Conservation (phyloP, 2,888 invertebrate genomes). For the Drosophila ezoana region DNA sequence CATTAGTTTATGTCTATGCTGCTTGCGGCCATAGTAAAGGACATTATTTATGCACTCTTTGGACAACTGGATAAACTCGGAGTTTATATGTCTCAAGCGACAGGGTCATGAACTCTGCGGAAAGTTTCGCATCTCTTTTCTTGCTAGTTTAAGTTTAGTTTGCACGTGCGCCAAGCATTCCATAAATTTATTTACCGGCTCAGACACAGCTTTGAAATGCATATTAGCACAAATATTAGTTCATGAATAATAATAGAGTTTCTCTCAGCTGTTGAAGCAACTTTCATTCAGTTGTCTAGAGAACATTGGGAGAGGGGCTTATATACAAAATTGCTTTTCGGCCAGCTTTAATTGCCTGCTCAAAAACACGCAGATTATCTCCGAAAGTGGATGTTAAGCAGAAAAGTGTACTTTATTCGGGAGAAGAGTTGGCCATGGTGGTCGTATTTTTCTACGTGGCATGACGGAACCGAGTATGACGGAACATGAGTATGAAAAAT, state of each 20-base stretch:
- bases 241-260: background rate
- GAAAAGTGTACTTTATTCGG: no score
- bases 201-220: background rate
- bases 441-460: no score
- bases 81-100: constrained; percentile 1
- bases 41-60: constrained; percentile 57
- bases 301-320: no score
- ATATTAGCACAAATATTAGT: background rate
- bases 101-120: constrained; percentile 37
- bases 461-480: no score
- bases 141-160: constrained; percentile 4
- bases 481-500: no score
- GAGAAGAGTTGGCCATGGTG: no score
- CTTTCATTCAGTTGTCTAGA: no score
- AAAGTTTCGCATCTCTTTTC: background rate
- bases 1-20: constrained; percentile 62
- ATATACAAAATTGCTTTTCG: no score
- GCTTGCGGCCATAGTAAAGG: constrained; percentile 47
- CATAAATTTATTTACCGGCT: constrained; percentile 2
- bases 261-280: background rate
- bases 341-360: no score
- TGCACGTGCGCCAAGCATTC: constrained; percentile 1
- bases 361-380: no score
- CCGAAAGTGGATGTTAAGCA: no score
- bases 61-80: constrained; percentile 17